A percentile compares a stretch with the other conserved stretches of the same genome.
Conservation (phyloP, 2,888 invertebrate genomes). For the Nebria brevicollis region DNA sequence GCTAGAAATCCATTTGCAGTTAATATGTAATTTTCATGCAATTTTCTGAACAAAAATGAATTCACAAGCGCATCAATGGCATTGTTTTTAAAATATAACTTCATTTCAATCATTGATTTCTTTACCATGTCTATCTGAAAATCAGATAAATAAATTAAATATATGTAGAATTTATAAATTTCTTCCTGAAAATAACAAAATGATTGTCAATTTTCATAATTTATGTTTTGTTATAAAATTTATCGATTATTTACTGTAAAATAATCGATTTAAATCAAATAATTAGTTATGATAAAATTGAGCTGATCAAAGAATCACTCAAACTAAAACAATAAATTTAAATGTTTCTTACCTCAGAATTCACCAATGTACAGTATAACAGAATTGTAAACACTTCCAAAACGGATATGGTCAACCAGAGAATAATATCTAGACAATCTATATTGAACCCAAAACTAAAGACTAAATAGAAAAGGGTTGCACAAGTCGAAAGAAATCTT, state of each 20-base stretch:
- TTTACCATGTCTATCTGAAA: too few relatives aligned
- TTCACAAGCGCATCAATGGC: background rate
- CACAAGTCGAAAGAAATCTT: constrained; percentile 18
- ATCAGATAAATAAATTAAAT: too few relatives aligned
- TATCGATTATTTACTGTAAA: too few relatives aligned
- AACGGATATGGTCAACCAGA: constrained; percentile 2
- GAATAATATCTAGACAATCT: background rate
- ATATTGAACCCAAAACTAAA: background rate
- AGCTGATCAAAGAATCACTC: too few relatives aligned
- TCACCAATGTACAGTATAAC: background rate
- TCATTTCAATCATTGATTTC: too few relatives aligned
- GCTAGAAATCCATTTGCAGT: constrained; percentile 8
- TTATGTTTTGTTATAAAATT: too few relatives aligned
- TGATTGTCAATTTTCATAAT: too few relatives aligned
- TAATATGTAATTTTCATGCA: background rate
- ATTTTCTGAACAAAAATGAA: background rate
- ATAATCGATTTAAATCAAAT: background rate
- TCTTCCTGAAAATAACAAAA: too few relatives aligned
- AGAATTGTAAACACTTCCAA: constrained; percentile 18
- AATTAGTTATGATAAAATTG: too few relatives aligned
- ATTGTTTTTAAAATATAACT: too few relatives aligned
- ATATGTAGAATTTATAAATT: too few relatives aligned
- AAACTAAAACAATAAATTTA: background rate
- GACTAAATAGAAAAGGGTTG: constrained; percentile 17
- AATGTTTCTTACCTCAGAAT: constrained; percentile 2